Evolutionary conservation across 2,888 invertebrate genomes (phyloP).

Genomic region (Xanthorhoe designata): DNA sequence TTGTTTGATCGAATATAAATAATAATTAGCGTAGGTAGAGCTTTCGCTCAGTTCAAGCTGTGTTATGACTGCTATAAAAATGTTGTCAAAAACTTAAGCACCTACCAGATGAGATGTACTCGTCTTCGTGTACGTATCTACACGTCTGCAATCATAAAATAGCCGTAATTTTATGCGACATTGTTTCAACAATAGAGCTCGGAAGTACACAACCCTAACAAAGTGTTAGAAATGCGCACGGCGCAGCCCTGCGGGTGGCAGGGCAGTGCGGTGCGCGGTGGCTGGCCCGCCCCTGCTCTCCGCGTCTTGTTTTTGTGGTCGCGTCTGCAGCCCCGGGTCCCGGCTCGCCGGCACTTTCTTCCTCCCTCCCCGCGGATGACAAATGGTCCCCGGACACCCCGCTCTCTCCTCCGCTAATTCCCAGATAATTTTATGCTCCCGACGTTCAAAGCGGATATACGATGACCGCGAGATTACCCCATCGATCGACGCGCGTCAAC

Average conservation of each 20-base stretch:
- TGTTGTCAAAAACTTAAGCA: conserved; percentile 26
- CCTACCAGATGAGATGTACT: conserved; percentile 2
- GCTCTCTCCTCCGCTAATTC: conserved; percentile 75
- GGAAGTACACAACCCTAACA: conserved; percentile 53
- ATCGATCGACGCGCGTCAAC: conserved; percentile 78
- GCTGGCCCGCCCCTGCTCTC: conserved; percentile 75
- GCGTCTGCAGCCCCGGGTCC: conserved; percentile 82
- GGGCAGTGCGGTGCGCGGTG: conserved; percentile 62
- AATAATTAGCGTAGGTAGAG: background rate
- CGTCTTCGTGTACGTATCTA: conserved; percentile 31
- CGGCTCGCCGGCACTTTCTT: conserved; percentile 76
- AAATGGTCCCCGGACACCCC: conserved; percentile 81
- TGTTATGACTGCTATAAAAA: background rate
- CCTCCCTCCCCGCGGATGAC: conserved; percentile 76
- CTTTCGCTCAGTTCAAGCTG: background rate
- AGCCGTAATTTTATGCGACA: conserved; percentile 48
- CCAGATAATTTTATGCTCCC: conserved; percentile 82
- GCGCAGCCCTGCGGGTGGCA: conserved; percentile 68
- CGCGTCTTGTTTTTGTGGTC: conserved; percentile 83
- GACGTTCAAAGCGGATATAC: conserved; percentile 67
- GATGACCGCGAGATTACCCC: conserved; percentile 78
- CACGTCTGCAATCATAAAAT: conserved; percentile 40
- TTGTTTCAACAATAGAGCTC: conserved; percentile 52
- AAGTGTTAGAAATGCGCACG: conserved; percentile 43
- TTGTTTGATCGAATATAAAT: background rate